Evolutionary conservation across 1,140 invertebrate genomes (phyloP).

Genomic region (Octopus bimaculoides): DNA sequence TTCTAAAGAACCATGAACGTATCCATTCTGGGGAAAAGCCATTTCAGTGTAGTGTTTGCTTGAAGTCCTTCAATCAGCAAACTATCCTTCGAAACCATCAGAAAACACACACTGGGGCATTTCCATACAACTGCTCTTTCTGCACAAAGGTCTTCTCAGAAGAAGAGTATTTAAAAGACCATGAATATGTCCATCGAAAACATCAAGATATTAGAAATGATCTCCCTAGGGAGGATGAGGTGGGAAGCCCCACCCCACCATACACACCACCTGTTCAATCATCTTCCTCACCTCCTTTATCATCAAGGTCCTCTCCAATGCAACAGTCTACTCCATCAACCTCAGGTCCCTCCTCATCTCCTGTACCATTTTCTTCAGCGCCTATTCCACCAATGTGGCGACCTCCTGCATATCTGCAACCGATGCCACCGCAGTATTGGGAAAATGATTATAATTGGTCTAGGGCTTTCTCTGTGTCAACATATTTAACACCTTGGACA

Average conservation of each 20-base stretch:
- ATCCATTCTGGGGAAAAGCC: slow-evolving; percentile 33
- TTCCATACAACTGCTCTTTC: slow-evolving; percentile 83
- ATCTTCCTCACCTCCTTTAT: neutral
- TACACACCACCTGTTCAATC: neutral
- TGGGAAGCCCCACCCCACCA: neutral
- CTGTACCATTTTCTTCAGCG: neutral
- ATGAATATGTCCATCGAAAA: neutral
- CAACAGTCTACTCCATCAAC: neutral
- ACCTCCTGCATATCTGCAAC: neutral
- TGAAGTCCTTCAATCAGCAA: slow-evolving; percentile 22
- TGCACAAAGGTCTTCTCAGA: slow-evolving; percentile 97
- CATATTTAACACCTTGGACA: neutral
- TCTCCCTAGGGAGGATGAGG: neutral
- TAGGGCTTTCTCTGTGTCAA: neutral
- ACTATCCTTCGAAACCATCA: slow-evolving; percentile 67
- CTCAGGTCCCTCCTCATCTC: neutral
- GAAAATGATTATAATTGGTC: neutral
- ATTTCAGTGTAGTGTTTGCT: slow-evolving; percentile 27
- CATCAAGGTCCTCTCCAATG: neutral
- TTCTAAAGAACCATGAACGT: slow-evolving; percentile 35
- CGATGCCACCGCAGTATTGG: neutral
- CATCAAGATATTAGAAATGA: neutral
- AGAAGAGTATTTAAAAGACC: slow-evolving; percentile 34
- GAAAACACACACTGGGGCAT: slow-evolving; percentile 94
- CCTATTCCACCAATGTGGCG: neutral